Evolutionary conservation across 2,888 invertebrate species (phyloP), one percentile per base, ranked within the genome.

Genomic region (Sylvicola cinctus): DNA sequence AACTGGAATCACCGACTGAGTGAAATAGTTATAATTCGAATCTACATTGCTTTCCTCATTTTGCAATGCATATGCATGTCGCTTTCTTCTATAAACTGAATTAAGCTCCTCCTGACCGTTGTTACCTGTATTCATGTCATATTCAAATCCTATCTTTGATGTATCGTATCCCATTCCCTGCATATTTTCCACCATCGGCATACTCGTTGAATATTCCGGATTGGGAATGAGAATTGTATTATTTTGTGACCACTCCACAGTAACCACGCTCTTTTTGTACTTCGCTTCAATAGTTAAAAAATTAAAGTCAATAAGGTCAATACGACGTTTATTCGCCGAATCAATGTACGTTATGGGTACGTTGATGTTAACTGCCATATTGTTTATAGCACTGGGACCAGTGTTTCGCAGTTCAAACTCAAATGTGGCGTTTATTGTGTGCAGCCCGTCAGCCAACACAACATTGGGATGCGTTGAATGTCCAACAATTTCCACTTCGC

Each of bases 401-500:
- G 51, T 50, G 36, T 58, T 58, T 38, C 50, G 50, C 34, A 58
- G 50, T 48, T 49, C 20, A 20, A 20, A 20, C 8, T 20, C 20
- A 20, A 20, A 20, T 20, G 20, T 20, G 8, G 8, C 20, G 8
- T 20, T 20, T 20, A 20, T 20, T 8, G 20, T 20, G 20, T 20
- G 20, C 5, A 20, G 20, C 4, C 20, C 20, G 8, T 20, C 20
- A 6, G 20, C 20, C 20, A 20, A 8, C 4, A 20, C 20, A 8
- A 20, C 20, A 20, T 20, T 20, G 20, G 20, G 20, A 26, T 16
- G 4, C 3, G n/a, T 26, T 16, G 29, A 49, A 46, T 42, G 58
- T 58, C 57, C 56, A 8, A 46, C 46, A 3, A 52, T 49, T 44
- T 57, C 57, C 17, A 58, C 48, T 42, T 54, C 50, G n/a, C 55